These are phyloP conservation scores for Brienomyrus brachyistius DNA, from an alignment of 2,113 vertebrate genomes.

Conservation along the genomic window DNA sequence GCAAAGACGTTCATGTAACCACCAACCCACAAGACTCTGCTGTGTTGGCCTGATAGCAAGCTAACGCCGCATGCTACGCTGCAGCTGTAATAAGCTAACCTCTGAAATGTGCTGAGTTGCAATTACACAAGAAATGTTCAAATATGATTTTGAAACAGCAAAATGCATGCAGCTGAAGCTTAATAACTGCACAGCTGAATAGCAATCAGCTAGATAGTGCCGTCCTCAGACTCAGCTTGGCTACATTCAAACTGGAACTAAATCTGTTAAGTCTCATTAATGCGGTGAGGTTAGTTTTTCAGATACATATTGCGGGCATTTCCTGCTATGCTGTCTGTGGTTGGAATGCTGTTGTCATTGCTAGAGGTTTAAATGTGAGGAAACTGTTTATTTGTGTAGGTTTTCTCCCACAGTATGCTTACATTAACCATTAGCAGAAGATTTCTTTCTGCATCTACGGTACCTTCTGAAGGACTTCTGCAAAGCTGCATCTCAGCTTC, in stretches of 20 bases:
- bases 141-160: not conserved
- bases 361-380: not conserved
- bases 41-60: slow-evolving; percentile 24
- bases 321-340: not conserved
- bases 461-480: not conserved
- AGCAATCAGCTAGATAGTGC: not conserved
- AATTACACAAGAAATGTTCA: not conserved
- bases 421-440: not conserved
- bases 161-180: not conserved
- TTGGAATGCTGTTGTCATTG: not conserved
- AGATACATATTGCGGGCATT: not conserved
- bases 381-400: not conserved
- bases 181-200: not conserved
- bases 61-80: not conserved
- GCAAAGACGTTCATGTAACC: not conserved
- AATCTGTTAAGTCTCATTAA: not conserved
- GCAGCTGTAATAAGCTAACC: not conserved
- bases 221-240: not conserved
- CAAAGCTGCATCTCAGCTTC: not conserved
- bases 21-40: not conserved
- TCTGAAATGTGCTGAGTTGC: not conserved
- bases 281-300: not conserved
- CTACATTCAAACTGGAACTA: not conserved
- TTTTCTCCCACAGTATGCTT: not conserved
- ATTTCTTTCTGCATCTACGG: not conserved